A percentile compares a stretch with the other conserved stretches of the same genome.
These are phyloP conservation scores for Melanostoma scalare DNA, from an alignment of 2,888 invertebrate species.

Conservation along the genomic window DNA sequence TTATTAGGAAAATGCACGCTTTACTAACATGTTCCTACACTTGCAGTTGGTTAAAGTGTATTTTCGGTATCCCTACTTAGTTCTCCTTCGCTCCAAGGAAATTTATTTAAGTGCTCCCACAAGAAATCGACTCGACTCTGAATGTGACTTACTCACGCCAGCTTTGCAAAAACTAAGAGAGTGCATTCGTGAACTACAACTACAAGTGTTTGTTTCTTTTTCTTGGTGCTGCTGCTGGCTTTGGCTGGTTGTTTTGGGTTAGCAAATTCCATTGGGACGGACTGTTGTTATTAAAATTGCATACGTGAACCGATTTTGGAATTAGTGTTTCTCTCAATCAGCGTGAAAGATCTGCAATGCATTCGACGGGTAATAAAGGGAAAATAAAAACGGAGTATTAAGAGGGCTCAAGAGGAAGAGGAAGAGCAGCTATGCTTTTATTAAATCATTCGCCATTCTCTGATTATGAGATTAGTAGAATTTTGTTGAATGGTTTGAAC, in stretches of 20 bases:
- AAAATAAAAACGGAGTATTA: too few species aligned
- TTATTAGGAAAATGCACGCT: constrained; percentile 68
- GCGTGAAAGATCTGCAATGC: background rate
- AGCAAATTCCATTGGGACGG: constrained; percentile 29
- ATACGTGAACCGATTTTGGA: constrained; percentile 56
- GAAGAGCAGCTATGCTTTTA: too few species aligned
- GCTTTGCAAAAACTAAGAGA: constrained; percentile 16
- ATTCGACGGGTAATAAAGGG: too few species aligned
- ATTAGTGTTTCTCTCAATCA: constrained; percentile 31
- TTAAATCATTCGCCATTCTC: too few species aligned
- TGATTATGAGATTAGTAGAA: too few species aligned
- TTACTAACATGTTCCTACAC: constrained; percentile 15
- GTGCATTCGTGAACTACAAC: constrained; percentile 36
- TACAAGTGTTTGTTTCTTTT: constrained; percentile 32
- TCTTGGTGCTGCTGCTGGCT: background rate
- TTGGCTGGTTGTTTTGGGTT: constrained; percentile 23
- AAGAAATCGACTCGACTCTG: constrained; percentile 39
- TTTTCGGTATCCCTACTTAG: constrained; percentile 11
- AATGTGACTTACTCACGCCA: constrained; percentile 66
- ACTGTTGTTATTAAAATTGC: constrained; percentile 65
- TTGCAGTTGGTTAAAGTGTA: background rate
- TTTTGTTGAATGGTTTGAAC: too few species aligned
- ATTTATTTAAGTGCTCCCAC: constrained; percentile 69
- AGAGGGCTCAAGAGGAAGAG: too few species aligned
- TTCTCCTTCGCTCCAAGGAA: constrained; percentile 19